Base-by-base conservation (phyloP, 2,113 vertebrate genomes). In the Percopsis transmontana region DNA sequence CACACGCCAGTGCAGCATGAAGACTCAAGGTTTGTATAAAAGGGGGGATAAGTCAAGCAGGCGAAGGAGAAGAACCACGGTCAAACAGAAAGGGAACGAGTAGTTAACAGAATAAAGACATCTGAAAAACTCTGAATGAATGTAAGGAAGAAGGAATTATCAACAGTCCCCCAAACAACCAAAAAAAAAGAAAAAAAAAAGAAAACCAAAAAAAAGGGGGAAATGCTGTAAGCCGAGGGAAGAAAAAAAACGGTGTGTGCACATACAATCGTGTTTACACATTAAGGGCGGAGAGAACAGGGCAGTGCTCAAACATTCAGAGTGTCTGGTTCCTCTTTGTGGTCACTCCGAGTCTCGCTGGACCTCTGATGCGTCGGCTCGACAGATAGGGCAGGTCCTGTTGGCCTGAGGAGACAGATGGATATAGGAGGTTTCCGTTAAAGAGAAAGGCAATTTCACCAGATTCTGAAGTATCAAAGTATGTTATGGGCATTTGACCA, bases 281-380 rank as follows among this genome's bases (percentile, higher is more conserved):
- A 89, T 90, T 79, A 73, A 79, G 72, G 81, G 81, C 81, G 83
- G 84, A 86, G 79, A 6, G 15, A 24, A 24, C 10, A 79, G 75
- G 81, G 83, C 84, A 85, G 85, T 87, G 79, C 73, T 82, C 66
- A 80, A 75, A 23, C 58, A 56, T 64, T 19, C 15, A 58, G 50
- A 74, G 81, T 54, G 47, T 73, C 45, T 77, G 62, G 67, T 79
- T 69, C 88, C 78, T 61, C 73, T 77, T 4, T 52, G 77, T 81
- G 89, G 91, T 99, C 93, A 98, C 93, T 99, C 97, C 1, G 96
- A 97, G 94, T 99, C 97, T 88, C 97, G 93, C 90, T 98, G 97
- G 64, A 98, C 95, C 91, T 98, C 97, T 0, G 96, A 98, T 77
- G 97, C 96, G 68, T 99, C 97, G 38, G 97, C 97, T 88, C 97